These are phyloP conservation scores for Nyctibius bracteatus DNA, from an alignment of 2,113 vertebrate genomes.

Conservation along the genomic window DNA sequence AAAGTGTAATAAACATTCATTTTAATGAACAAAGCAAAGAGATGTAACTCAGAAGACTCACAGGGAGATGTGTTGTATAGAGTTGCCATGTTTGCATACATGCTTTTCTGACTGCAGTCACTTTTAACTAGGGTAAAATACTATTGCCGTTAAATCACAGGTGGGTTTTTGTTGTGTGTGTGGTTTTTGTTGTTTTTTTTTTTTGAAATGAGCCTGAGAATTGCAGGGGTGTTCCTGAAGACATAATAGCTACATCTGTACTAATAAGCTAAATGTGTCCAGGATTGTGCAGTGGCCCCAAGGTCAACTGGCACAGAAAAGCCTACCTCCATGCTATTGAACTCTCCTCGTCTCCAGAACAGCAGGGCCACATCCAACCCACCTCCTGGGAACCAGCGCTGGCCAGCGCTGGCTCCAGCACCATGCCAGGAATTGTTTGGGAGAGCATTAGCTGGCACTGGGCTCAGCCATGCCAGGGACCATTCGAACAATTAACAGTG, in stretches of 20 bases:
- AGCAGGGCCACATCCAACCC: slow-evolving; percentile 30
- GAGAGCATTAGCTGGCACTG: background rate
- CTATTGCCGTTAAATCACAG: slow-evolving; percentile 53
- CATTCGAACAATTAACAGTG: background rate
- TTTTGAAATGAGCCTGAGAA: background rate
- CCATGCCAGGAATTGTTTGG: slow-evolving; percentile 21
- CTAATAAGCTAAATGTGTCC: slow-evolving; percentile 16
- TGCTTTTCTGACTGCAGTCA: slow-evolving; percentile 53
- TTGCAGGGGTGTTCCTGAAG: slow-evolving; percentile 19
- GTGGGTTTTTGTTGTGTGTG: background rate
- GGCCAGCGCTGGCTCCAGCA: background rate
- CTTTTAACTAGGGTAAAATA: slow-evolving; percentile 63
- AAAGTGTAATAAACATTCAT: slow-evolving; percentile 55
- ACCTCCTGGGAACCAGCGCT: slow-evolving; percentile 9
- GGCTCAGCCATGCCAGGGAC: background rate
- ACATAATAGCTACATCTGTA: slow-evolving; percentile 32
- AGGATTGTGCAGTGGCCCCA: background rate
- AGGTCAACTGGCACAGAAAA: slow-evolving; percentile 35
- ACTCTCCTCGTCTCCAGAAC: background rate
- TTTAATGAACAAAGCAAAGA: slow-evolving; percentile 57
- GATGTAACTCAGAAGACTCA: slow-evolving; percentile 58
- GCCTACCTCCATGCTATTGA: slow-evolving; percentile 27
- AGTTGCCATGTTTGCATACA: slow-evolving; percentile 53
- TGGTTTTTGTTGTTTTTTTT: background rate
- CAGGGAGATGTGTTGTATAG: background rate